Percentiles rank a stretch among this genome's conserved stretches.
These are phyloP conservation scores for Parapristionchus giblindavisi DNA, from an alignment of 2,888 invertebrate species.

Conservation along the genomic window DNA sequence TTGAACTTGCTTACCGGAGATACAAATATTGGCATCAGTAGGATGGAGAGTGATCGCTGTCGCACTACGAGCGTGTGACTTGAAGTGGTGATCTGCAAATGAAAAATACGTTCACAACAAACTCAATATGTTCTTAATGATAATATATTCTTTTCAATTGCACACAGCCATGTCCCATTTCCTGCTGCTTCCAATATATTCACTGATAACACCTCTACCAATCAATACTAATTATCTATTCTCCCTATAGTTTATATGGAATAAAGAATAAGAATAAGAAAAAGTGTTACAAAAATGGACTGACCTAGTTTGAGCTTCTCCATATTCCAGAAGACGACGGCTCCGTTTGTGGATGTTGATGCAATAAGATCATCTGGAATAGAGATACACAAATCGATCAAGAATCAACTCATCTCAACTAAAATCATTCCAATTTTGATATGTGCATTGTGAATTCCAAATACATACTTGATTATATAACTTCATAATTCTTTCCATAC, in stretches of 20 bases:
- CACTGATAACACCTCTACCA: not conserved
- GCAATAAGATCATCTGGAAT: conserved; percentile 49
- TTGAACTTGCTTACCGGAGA: conserved; percentile 40
- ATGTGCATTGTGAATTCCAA: no score
- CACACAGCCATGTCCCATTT: no score
- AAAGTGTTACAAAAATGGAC: conserved; percentile 1
- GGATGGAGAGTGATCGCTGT: conserved; percentile 51
- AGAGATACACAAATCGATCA: no score
- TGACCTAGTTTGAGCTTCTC: conserved; percentile 19
- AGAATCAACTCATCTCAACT: no score
- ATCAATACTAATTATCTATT: not conserved
- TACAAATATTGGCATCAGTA: conserved; percentile 41
- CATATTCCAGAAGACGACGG: conserved; percentile 53
- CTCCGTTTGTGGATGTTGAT: conserved; percentile 54
- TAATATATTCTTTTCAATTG: no score
- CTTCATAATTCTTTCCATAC: no score
- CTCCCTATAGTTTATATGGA: not conserved
- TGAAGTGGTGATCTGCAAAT: conserved; percentile 41
- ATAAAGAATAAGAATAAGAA: not conserved
- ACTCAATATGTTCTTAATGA: not conserved
- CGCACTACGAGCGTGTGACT: conserved; percentile 53
- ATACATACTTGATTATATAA: no score
- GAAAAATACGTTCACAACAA: not conserved
- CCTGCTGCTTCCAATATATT: no score
- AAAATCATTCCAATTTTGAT: no score